phyloP scores from a whole-genome alignment of 2,113 vertebrate species.

The Bubo blakistoni region DNA sequence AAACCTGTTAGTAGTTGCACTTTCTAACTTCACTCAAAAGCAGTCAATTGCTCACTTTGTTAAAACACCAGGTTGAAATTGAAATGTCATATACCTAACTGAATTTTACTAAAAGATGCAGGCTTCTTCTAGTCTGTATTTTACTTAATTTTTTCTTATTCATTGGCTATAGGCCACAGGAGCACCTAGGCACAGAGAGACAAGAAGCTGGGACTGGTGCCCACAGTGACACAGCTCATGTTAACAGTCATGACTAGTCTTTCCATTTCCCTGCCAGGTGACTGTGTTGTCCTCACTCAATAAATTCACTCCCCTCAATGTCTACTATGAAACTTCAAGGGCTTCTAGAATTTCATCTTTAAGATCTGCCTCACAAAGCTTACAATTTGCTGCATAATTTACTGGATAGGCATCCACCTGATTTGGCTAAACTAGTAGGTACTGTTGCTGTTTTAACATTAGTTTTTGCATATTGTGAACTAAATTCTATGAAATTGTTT shows the following conservation, averaged over 20 bases:
- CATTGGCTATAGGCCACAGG: neutral
- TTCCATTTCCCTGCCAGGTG: neutral
- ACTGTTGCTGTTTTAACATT: neutral
- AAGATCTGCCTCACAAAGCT: neutral
- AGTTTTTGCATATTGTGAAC: neutral
- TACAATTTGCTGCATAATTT: neutral
- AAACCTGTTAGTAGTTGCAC: slow-evolving; percentile 40
- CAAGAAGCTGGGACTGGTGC: neutral
- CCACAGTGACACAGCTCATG: neutral
- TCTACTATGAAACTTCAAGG: neutral
- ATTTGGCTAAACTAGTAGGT: neutral
- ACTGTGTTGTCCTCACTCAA: neutral
- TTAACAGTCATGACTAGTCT: neutral
- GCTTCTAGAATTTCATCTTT: neutral
- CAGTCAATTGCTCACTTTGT: neutral
- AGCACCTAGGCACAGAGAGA: neutral
- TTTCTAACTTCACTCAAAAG: neutral
- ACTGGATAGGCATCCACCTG: neutral
- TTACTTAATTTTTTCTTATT: neutral
- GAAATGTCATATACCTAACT: neutral
- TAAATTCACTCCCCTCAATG: neutral
- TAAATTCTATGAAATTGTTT: neutral
- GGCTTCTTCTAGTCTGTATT: neutral
- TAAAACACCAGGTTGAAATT: neutral
- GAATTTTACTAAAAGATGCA: neutral